Percentiles rank a stretch among this genome's conserved stretches.
Evolutionary conservation across 2,113 vertebrate species (phyloP).

Genomic region (Cynoglossus semilaevis): DNA sequence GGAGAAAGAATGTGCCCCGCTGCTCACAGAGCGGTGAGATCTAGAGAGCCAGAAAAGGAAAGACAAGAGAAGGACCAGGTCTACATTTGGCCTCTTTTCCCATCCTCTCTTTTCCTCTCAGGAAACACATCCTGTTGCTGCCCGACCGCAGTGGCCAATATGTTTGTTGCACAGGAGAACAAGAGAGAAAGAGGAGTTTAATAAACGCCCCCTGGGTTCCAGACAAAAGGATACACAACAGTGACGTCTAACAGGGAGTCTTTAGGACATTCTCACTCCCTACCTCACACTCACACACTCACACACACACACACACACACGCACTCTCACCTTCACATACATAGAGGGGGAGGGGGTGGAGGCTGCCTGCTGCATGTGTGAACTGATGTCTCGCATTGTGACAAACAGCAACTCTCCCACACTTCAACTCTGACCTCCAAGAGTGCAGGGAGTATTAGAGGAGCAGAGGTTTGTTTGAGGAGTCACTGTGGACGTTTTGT

Average conservation of each 20-base stretch:
- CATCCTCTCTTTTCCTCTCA: conserved; percentile 86
- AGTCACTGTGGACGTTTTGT: conserved; percentile 37
- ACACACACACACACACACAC: too few species aligned
- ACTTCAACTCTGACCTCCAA: conserved; percentile 59
- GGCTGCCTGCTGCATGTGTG: conserved; percentile 19
- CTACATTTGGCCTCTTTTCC: conserved; percentile 75
- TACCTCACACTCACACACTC: conserved; percentile 31
- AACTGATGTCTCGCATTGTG: conserved; percentile 28
- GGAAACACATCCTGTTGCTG: conserved; percentile 97
- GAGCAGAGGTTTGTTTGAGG: conserved; percentile 33
- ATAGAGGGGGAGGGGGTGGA: conserved; percentile 53
- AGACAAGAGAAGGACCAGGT: conserved; percentile 66
- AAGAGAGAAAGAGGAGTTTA: conserved; percentile 58
- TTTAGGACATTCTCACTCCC: conserved; percentile 51
- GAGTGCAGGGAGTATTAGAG: conserved; percentile 39
- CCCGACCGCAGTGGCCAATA: conserved; percentile 75
- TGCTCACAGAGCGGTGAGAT: conserved; percentile 46
- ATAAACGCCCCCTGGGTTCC: conserved; percentile 64
- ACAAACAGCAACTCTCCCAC: conserved; percentile 41
- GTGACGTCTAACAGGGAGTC: conserved; percentile 61
- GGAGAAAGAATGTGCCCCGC: conserved; percentile 13
- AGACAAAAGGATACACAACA: conserved; percentile 69
- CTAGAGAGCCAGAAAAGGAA: conserved; percentile 66
- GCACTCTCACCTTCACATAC: conserved; percentile 47
- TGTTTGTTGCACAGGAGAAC: conserved; percentile 80